These are phyloP conservation scores for Netelia fuscicornis DNA, from an alignment of 2,888 invertebrate species.

Conservation along the genomic window DNA sequence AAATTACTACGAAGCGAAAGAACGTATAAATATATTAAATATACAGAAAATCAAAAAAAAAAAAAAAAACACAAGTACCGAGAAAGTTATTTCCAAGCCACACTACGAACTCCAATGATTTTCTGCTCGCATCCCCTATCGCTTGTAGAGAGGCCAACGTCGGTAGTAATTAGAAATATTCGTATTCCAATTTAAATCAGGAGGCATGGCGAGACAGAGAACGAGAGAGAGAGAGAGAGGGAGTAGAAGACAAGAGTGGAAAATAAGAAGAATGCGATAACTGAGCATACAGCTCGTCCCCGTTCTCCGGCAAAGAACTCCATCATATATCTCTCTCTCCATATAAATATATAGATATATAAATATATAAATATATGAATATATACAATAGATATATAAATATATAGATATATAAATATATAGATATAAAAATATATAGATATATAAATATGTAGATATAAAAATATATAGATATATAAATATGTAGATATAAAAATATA, in stretches of 20 bases:
- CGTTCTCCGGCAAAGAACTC: slow-evolving; percentile 63
- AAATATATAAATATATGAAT: background rate
- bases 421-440: background rate
- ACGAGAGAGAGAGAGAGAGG: slow-evolving; percentile 53
- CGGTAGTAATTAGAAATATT: slow-evolving; percentile 78
- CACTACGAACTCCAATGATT: slow-evolving; percentile 1
- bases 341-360: slow-evolving; percentile 65
- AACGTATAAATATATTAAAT: slow-evolving; percentile 11
- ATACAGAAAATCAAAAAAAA: slow-evolving; percentile 20
- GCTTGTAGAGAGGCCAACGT: slow-evolving; percentile 64
- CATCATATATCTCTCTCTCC: slow-evolving; percentile 61
- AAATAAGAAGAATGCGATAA: slow-evolving; percentile 60
- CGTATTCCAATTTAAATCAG: slow-evolving; percentile 81
- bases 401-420: too few species aligned
- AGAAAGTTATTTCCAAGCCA: slow-evolving; percentile 55
- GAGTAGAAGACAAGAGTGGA: slow-evolving; percentile 51
- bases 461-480: too few species aligned
- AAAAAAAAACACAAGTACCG: slow-evolving; percentile 18
- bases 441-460: too few species aligned
- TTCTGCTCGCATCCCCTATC: slow-evolving; percentile 57
- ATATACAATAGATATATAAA: background rate
- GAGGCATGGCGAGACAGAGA: slow-evolving; percentile 68
- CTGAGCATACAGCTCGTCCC: slow-evolving; percentile 64
- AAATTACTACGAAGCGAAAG: slow-evolving; percentile 43
- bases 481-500: too few species aligned